Percentiles rank a stretch among this genome's conserved stretches.
Evolutionary conservation across 2,888 invertebrate genomes (phyloP).

Genomic region (Tetropium fuscum): DNA sequence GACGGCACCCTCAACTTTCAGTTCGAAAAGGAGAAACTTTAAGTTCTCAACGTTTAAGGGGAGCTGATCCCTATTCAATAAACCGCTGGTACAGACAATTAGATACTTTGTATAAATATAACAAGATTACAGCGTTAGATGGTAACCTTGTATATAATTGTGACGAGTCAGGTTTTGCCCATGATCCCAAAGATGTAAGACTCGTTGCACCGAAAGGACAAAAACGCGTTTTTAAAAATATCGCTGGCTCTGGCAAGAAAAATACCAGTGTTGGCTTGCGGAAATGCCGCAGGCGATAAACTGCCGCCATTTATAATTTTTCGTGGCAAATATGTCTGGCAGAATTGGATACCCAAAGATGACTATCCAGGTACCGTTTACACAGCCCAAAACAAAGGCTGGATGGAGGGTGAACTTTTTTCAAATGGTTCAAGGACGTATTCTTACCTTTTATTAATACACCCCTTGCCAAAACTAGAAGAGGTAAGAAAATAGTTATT

Average conservation of each 20-base stretch:
- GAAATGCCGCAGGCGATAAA: no score
- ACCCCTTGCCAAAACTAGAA: no score
- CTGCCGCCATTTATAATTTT: background rate
- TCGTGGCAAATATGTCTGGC: conserved; percentile 24
- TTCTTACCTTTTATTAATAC: conserved; percentile 1
- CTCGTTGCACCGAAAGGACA: background rate
- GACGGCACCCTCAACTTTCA: background rate
- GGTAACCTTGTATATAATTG: background rate
- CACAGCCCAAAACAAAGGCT: conserved; percentile 28
- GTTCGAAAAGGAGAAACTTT: background rate
- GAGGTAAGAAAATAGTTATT: no score
- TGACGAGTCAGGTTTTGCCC: background rate
- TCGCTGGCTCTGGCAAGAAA: background rate
- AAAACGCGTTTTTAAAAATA: background rate
- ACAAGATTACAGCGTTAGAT: background rate
- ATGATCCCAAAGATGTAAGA: background rate
- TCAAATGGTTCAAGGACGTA: conserved; percentile 23
- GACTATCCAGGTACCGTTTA: conserved; percentile 30
- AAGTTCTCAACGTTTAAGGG: background rate
- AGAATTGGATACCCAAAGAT: conserved; percentile 25
- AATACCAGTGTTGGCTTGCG: no score
- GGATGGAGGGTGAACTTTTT: conserved; percentile 29
- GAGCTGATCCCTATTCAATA: background rate
- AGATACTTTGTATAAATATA: background rate
- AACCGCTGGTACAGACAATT: background rate